Conservation (phyloP, 2,797 vertebrate species). For the Lerista edwardsae region DNA sequence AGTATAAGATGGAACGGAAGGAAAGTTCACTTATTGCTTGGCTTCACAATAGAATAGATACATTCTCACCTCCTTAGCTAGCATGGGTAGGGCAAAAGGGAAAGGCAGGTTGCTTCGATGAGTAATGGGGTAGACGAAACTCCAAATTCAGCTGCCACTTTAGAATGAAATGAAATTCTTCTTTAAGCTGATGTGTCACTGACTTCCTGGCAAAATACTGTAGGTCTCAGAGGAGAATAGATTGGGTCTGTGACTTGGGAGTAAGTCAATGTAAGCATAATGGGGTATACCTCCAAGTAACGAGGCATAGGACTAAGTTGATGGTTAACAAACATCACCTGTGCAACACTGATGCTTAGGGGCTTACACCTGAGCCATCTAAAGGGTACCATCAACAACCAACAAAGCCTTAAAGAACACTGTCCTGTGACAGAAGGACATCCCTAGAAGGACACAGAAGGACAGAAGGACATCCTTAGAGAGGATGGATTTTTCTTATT, state of each 20-base stretch:
- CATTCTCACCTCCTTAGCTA: not conserved
- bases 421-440: no score
- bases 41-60: not conserved
- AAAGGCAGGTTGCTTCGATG: no score
- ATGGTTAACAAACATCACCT: no score
- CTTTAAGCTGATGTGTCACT: not conserved
- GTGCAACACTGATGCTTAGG: no score
- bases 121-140: no score
- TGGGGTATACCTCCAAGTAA: not conserved
- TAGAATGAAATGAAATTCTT: not conserved
- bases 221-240: not conserved
- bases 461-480: no score
- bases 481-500: no score
- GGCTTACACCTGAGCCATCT: no score
- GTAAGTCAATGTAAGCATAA: not conserved
- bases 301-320: not conserved
- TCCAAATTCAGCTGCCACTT: not conserved
- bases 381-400: no score
- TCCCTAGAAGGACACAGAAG: no score
- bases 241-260: not conserved
- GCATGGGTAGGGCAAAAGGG: not conserved
- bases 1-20: not conserved
- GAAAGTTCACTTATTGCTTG: not conserved
- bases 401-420: no score
- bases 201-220: no score